These are phyloP conservation scores for Oryzias melastigma DNA, from an alignment of 2,113 vertebrate species.

Conservation along the genomic window DNA sequence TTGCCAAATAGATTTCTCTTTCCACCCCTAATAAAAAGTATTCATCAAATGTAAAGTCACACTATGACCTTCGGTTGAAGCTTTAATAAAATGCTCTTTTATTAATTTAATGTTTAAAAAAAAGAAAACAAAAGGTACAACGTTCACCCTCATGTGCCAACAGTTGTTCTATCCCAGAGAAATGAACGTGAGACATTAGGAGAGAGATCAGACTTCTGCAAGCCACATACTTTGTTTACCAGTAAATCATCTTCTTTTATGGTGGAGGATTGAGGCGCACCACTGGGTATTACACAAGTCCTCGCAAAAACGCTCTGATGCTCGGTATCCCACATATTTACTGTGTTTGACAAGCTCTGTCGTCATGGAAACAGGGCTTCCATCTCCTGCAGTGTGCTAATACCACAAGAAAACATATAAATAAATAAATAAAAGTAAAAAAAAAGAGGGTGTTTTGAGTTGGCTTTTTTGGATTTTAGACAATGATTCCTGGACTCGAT, in stretches of 20 bases:
- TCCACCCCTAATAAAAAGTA: too few relatives aligned
- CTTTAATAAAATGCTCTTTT: too few relatives aligned
- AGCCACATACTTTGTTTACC: conserved; percentile 28
- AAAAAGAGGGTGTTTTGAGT: background rate
- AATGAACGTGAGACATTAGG: background rate
- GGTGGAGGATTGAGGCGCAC: conserved; percentile 40
- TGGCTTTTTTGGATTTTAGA: background rate
- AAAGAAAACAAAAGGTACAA: too few relatives aligned
- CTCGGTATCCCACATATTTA: conserved; percentile 53
- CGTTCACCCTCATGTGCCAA: too few relatives aligned
- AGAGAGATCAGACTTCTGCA: background rate
- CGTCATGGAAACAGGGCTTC: conserved; percentile 70
- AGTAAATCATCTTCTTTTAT: conserved; percentile 43
- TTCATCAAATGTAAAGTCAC: too few relatives aligned
- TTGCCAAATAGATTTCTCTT: too few relatives aligned
- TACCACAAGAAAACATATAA: conserved; percentile 8
- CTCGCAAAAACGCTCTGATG: conserved; percentile 27
- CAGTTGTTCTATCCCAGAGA: background rate
- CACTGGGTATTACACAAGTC: conserved; percentile 61
- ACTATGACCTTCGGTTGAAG: too few relatives aligned
- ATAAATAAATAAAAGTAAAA: too few relatives aligned
- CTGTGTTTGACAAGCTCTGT: conserved; percentile 58
- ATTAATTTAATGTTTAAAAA: too few relatives aligned
- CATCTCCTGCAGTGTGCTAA: conserved; percentile 37
- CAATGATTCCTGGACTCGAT: background rate